A percentile compares a stretch with the other conserved stretches of the same genome.
phyloP scores from a whole-genome alignment of 1,140 invertebrate species.

The Globodera rostochiensis region DNA sequence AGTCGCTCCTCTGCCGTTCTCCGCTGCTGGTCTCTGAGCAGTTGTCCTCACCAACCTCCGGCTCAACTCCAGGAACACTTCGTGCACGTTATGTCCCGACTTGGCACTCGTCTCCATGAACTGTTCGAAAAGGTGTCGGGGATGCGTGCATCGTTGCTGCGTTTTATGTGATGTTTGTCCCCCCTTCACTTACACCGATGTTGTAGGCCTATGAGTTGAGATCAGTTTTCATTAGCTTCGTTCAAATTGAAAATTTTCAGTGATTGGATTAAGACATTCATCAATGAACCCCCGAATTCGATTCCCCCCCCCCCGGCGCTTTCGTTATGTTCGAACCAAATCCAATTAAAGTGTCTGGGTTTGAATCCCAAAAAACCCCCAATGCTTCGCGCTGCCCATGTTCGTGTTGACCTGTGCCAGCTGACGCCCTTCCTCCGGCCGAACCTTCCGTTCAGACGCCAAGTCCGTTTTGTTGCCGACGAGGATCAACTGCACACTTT shows the following conservation, averaged over 20 bases:
- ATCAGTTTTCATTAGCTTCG: too few species aligned
- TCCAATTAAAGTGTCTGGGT: too few species aligned
- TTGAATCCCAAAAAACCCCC: too few species aligned
- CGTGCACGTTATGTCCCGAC: slow-evolving; percentile 60
- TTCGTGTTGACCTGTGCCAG: slow-evolving; percentile 51
- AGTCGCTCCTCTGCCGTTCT: not conserved
- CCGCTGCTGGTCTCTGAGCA: not conserved
- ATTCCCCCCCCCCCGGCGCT: not conserved
- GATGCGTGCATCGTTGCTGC: not conserved
- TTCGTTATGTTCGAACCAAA: too few species aligned
- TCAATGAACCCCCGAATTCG: not conserved
- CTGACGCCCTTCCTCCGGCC: slow-evolving; percentile 56
- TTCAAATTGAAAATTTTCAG: too few species aligned
- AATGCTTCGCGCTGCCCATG: too few species aligned
- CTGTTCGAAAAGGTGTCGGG: not conserved
- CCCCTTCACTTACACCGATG: slow-evolving; percentile 17
- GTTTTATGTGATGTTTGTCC: not conserved
- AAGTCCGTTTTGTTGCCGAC: slow-evolving; percentile 64
- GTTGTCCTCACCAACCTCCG: slow-evolving; percentile 1
- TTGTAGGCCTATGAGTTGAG: slow-evolving; percentile 3
- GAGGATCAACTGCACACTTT: slow-evolving; percentile 58
- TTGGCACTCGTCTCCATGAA: slow-evolving; percentile 64
- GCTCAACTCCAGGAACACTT: slow-evolving; percentile 59
- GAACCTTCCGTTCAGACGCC: slow-evolving; percentile 55
- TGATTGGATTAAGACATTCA: too few species aligned